Evolutionary conservation across 1,140 invertebrate genomes (phyloP).

Genomic region (Orius insidiosus): DNA sequence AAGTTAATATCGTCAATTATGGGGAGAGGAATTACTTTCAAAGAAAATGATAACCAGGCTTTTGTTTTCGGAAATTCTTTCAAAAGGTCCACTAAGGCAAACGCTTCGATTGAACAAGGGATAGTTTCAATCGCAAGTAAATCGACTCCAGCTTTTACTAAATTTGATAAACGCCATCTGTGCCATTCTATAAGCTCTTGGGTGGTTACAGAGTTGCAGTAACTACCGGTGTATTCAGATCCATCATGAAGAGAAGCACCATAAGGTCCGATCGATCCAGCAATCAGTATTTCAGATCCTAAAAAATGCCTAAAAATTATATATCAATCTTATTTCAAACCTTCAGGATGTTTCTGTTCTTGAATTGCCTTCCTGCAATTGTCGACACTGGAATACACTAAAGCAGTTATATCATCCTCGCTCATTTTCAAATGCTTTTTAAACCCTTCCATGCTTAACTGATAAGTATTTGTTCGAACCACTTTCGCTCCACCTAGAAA

Average conservation of each 20-base stretch:
- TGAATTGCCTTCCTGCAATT: slow-evolving; percentile 8
- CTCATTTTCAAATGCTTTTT: slow-evolving; percentile 44
- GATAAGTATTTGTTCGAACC: slow-evolving; percentile 75
- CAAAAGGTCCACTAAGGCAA: slow-evolving; percentile 58
- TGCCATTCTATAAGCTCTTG: slow-evolving; percentile 65
- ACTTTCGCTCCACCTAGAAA: slow-evolving; percentile 58
- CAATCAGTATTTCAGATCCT: slow-evolving; percentile 33
- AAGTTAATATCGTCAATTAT: neutral
- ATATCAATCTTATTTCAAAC: neutral
- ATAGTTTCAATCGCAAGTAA: slow-evolving; percentile 78
- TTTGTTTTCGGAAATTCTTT: slow-evolving; percentile 48
- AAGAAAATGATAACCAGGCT: slow-evolving; percentile 74
- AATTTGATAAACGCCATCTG: slow-evolving; percentile 48
- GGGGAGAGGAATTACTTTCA: slow-evolving; percentile 36
- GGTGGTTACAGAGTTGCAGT: slow-evolving; percentile 45
- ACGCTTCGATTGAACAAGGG: slow-evolving; percentile 61
- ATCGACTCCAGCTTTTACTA: slow-evolving; percentile 62
- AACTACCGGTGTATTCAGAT: slow-evolving; percentile 77
- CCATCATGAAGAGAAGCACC: slow-evolving; percentile 72
- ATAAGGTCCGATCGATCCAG: slow-evolving; percentile 79
- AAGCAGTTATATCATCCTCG: slow-evolving; percentile 38
- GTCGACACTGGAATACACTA: slow-evolving; percentile 49
- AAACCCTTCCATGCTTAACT: slow-evolving; percentile 66
- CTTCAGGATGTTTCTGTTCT: slow-evolving; percentile 2
- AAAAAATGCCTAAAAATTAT: neutral